Base-by-base conservation (phyloP, 2,888 invertebrate species). In the Prosopocoilus inquinatus region DNA sequence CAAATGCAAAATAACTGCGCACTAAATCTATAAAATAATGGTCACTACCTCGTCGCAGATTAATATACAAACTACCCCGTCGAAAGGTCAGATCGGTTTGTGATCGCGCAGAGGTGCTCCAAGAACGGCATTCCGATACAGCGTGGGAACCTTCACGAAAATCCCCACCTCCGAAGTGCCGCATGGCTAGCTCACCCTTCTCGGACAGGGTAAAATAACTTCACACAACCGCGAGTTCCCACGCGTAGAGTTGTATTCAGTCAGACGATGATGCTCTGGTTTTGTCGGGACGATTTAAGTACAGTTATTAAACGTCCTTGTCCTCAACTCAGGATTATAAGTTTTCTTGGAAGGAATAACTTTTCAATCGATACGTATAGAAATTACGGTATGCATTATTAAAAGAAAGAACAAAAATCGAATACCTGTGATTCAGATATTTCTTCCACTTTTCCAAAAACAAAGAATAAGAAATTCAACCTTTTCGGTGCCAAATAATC, bases 81-180 rank as follows among this genome's bases (percentile, higher is more conserved):
- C 48, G 44, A 57, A 58, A 64, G 62, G 62, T 64, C 61, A 61
- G 62, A 44, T 55, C 56, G 53, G 52, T 57, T 50, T 57, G 57
- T 60, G 53, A 50, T 52, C 50, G 50, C 41, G 47, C 51, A 44
- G 54, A 33, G 43, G 47, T 34, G 47, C 46, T 45, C 44, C 20
- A 33, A 35, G 60, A 62, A 63, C 67, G 64, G 58, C 67, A 64
- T 67, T 65, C 67, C 67, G 62, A 64, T 66, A 67, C 63, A 67
- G 63, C 67, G 67, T 67, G 67, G 65, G 67, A 67, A 67, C 61
- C 58, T 61, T 60, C 47, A 58, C 53, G 55, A 63, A 60, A 60
- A 57, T 58, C 63, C 64, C 61, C 62, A 56, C 61, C 59, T 55
- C 58, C 51, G 39, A 48, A 52, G 44, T 47, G 58, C 59, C 56